Base-by-base conservation (phyloP, 2,113 vertebrate species). In the Hipposideros armiger region DNA sequence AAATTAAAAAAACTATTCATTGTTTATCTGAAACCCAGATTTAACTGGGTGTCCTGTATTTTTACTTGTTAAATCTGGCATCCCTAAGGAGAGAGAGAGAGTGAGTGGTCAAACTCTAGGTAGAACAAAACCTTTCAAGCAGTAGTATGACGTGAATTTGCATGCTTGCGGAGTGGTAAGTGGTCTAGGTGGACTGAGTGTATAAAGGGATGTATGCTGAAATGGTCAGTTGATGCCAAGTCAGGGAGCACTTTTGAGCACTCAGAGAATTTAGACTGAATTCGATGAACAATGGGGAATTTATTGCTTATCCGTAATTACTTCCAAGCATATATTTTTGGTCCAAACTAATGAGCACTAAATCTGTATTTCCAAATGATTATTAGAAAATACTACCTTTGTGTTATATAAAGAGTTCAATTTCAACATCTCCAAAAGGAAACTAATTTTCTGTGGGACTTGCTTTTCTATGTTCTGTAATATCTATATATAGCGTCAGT, bases 21-120 rank as follows among this genome's bases (percentile, higher is more conserved):
- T 74, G 58, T 77, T 92, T 81, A 54, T 89, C 73, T 81, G 52
- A 95, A 95, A 50, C 78, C 74, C 16, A 56, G 36, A 66, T 82
- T 91, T 85, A 80, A 42, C 16, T 86, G 67, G 86, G 22, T n/a
- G 92, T 42, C 20, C 50, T 70, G 13, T 81, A 52, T 77, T 90
- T 95, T 89, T 52, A 45, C 56, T 92, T 74, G 16, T 30, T 67
- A 52, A 89, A 54, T 77, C 88, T 81, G 40, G 47, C 20, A 76
- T 4, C 69, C 11, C 11, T 60, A 26, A 89, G 45, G 58, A 74
- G 36, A 56, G 9, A 50, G 16, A 64, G 9, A 50, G 16, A 64
- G 60, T 30, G 90, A 66, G 40, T 74, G 42, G 42, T 69, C 22
- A n/a, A 30, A 45, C 42, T n/a, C 11, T 26, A 40, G 52, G 52